Evolutionary conservation across 2,797 vertebrate genomes (phyloP), one percentile per base, ranked within the genome.

Genomic region (Vultur gryphus): DNA sequence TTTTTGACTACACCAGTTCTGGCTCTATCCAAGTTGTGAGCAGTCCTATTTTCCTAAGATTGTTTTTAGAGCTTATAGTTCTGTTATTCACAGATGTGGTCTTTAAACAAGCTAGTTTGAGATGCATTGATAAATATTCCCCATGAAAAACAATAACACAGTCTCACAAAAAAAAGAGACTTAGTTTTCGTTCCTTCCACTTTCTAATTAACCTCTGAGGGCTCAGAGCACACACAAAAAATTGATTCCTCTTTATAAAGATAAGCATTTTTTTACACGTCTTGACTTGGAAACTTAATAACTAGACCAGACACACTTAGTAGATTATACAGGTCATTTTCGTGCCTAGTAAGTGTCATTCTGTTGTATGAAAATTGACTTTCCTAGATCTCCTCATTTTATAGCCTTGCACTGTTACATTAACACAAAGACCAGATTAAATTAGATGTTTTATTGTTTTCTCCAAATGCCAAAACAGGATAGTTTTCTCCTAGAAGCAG

Each of bases 201-300:
- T 95, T 94, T 78, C 39, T 95, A 90, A 86, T 88, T 95, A 90
- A 62, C 43, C 62, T 90, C 65, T 82, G 65, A 65, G 43, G 16
- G 11, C 17, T 88, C 37, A 85, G 31, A 71, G 11, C 4, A 43
- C 11, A 49, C 33, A 14, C 8, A 54, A 3, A 69, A 20, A 67
- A 54, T 12, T 83, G 25, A 89, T 89, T 84, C 9, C 8, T 31
- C 16, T 49, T 88, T 85, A 65, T 26, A n/a, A 69, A 43, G 26
- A 29, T 79, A 91, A 52, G 7, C 14, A 41, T 82, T 88, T 89
- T 61, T 75, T 90, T 58, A 28, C 6, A 54, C 25, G 25, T 90
- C 84, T 70, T 87, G 87, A 76, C n/a, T 93, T 82, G 23, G 28
- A 91, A 90, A 84, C 18, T 71, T 88, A 83, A 62, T 84, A 93